Evolutionary conservation across 2,113 vertebrate species (phyloP).

Genomic region (Geococcyx californianus): DNA sequence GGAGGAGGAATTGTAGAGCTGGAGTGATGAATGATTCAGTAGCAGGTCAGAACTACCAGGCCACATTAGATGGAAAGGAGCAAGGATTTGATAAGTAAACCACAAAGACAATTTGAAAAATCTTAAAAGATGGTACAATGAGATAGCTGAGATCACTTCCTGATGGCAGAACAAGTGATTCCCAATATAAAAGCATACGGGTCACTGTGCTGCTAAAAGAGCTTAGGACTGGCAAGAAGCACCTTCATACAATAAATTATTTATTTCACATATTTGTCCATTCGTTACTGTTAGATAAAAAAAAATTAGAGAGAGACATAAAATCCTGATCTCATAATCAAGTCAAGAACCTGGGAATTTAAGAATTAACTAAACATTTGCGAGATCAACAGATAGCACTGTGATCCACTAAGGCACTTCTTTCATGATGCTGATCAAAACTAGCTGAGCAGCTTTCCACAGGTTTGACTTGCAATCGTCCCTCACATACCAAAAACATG

Average conservation of each 20-base stretch:
- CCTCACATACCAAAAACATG: background rate
- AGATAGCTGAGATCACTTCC: background rate
- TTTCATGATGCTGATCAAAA: background rate
- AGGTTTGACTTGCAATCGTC: background rate
- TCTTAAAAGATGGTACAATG: background rate
- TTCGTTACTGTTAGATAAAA: background rate
- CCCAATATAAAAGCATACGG: background rate
- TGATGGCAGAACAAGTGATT: background rate
- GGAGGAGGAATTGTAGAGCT: background rate
- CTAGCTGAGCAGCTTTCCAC: background rate
- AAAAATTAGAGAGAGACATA: background rate
- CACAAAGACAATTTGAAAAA: background rate
- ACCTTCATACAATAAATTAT: background rate
- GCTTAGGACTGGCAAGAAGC: background rate
- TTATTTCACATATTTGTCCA: background rate
- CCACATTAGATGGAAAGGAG: background rate
- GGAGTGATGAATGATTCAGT: background rate
- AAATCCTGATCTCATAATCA: background rate
- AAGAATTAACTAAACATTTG: background rate
- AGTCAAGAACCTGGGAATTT: background rate
- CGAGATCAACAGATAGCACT: background rate
- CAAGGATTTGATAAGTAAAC: background rate
- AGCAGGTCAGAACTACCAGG: background rate
- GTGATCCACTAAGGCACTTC: background rate
- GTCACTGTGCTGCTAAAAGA: no score